Percentiles rank a stretch among this genome's conserved stretches.
Conservation (phyloP, 2,113 vertebrate species). For the Bothrops jararaca region DNA sequence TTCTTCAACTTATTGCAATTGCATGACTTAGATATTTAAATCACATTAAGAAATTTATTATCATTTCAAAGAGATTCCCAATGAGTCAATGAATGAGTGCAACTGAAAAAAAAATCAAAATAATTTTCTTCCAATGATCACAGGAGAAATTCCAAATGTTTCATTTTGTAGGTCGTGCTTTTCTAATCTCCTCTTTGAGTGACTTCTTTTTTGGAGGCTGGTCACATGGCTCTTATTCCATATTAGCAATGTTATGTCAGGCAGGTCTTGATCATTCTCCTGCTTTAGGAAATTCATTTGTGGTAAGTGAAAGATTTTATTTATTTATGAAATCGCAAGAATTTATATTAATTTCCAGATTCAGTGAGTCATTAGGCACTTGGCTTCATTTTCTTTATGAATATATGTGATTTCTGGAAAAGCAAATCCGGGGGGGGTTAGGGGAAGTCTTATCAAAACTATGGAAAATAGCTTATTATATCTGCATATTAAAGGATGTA, state of each 20-base stretch:
- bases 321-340: background rate
- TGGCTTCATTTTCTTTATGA: background rate
- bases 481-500: background rate
- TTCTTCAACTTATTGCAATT: background rate
- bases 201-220: background rate
- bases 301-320: background rate
- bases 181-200: background rate
- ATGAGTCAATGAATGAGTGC: background rate
- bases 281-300: background rate
- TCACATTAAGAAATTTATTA: background rate
- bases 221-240: background rate
- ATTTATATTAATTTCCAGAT: background rate
- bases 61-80: background rate
- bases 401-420: background rate
- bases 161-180: background rate
- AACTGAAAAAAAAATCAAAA: background rate
- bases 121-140: background rate
- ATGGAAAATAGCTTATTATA: background rate
- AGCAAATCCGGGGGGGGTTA: background rate
- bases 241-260: background rate
- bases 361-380: background rate
- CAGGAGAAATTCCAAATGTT: background rate
- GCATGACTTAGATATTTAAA: background rate
- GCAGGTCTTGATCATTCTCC: background rate
- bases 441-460: background rate